Evolutionary conservation across 2,888 invertebrate genomes (phyloP).

Genomic region (Caenorhabditis sinica): DNA sequence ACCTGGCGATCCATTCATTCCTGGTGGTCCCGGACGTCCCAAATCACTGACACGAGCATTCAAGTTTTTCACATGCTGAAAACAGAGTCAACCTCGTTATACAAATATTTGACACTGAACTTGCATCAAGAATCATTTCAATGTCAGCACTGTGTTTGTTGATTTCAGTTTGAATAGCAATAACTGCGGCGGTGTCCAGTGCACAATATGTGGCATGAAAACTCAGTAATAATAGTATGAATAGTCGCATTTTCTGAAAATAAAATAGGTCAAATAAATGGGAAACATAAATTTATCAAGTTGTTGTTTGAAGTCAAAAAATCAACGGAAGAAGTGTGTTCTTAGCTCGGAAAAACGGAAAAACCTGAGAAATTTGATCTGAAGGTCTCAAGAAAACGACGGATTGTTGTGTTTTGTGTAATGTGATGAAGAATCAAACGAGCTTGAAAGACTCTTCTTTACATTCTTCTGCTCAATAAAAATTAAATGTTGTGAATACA

Average conservation of each 20-base stretch:
- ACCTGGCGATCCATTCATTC: conserved; percentile 76
- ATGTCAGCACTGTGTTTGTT: conserved; percentile 76
- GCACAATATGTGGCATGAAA: conserved; percentile 60
- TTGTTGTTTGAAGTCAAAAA: conserved; percentile 4
- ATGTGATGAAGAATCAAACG: conserved; percentile 24
- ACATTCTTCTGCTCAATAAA: conserved; percentile 34
- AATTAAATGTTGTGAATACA: conserved; percentile 3
- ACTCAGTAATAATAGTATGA: conserved; percentile 34
- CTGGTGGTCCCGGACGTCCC: conserved; percentile 75
- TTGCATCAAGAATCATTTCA: conserved; percentile 77
- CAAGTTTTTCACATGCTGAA: conserved; percentile 77
- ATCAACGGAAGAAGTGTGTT: not conserved
- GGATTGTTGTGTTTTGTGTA: conserved; percentile 40
- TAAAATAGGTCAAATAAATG: not conserved
- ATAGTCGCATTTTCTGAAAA: conserved; percentile 41
- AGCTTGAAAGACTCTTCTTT: not conserved
- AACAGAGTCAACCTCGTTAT: not conserved
- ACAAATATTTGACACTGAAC: conserved; percentile 36
- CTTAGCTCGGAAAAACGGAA: not conserved
- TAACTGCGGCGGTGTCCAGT: conserved; percentile 77
- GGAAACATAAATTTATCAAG: not conserved
- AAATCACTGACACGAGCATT: conserved; percentile 76
- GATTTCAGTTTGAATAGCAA: conserved; percentile 78
- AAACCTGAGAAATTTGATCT: conserved; percentile 51
- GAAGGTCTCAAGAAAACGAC: conserved; percentile 22